These are phyloP conservation scores for Thymallus thymallus DNA, from an alignment of 2,113 vertebrate species.

Conservation along the genomic window DNA sequence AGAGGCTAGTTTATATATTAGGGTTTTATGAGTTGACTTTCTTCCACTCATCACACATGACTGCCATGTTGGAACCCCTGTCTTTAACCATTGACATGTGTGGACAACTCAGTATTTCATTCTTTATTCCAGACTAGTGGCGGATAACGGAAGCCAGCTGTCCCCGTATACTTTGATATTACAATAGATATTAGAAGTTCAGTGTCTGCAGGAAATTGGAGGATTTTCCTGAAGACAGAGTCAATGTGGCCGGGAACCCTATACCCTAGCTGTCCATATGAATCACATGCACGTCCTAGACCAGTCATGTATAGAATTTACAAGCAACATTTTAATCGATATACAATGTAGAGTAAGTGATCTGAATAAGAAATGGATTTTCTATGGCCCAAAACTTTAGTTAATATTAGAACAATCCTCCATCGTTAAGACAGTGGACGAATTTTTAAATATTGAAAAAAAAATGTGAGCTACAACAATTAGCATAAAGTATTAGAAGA, in stretches of 20 bases:
- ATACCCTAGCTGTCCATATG: slow-evolving; percentile 3
- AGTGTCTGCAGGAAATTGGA: slow-evolving; percentile 61
- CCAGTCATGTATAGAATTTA: not conserved
- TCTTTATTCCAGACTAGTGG: slow-evolving; percentile 43
- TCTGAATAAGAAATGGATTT: too few relatives aligned
- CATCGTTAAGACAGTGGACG: too few relatives aligned
- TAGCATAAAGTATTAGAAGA: too few relatives aligned
- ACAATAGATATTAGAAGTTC: slow-evolving; percentile 49
- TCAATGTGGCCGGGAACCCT: slow-evolving; percentile 21
- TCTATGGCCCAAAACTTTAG: too few relatives aligned
- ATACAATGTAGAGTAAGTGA: not conserved
- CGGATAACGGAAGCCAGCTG: slow-evolving; percentile 58
- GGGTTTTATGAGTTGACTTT: slow-evolving; percentile 41
- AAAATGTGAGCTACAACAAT: too few relatives aligned
- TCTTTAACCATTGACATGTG: slow-evolving; percentile 58
- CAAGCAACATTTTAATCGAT: not conserved
- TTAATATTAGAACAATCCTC: too few relatives aligned
- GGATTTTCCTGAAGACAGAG: slow-evolving; percentile 42
- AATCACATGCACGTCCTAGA: not conserved
- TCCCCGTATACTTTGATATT: slow-evolving; percentile 36
- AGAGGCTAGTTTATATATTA: slow-evolving; percentile 28
- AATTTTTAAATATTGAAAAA: too few relatives aligned
- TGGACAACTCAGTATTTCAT: slow-evolving; percentile 41
- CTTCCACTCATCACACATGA: slow-evolving; percentile 40
- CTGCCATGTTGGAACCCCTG: slow-evolving; percentile 20